Base-by-base conservation (phyloP, 2,797 vertebrate genomes). In the Helarctos malayanus region DNA sequence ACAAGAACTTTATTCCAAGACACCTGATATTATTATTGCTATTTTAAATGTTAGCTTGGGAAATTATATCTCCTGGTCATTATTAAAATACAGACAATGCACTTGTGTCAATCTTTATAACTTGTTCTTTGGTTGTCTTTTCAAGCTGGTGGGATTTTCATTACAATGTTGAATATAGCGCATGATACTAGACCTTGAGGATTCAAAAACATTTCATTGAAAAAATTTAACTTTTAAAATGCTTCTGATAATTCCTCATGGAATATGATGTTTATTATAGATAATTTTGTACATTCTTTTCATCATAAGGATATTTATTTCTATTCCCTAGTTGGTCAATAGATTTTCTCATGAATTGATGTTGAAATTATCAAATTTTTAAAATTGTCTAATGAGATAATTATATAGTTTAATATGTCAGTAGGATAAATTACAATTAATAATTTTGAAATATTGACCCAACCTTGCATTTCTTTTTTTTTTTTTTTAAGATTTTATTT, bases 161-260 rank as follows among this genome's bases (percentile, higher is more conserved):
- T 54, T 56, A 45, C 1, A 27, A 11, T 69, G 27, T 52, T 59
- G 0, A 73, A 47, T 29, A 56, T 12, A 69, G 78, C 19, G 38
- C 7, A 59, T 7, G 23, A 78, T 59, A 25, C 9, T 47, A 3
- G 11, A 45, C 12, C 54, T 79, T 47, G 78, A 21, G 86, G 49
- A 59, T 29, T 79, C 82, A 76, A 29, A 87, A 73, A 54, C 4
- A 41, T 49, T 90, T 75, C 84, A 68, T 59, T 63, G n/a, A 84
- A 83, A 69, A 94, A 91, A 23, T 18, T 38, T 65, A 65, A 56
- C n/a, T 76, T 82, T 87, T 38, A 78, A 94, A 91, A 21, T 57
- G 19, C 3, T 89, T 92, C 79, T 61, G 7, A 12, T 38, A 79
- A n/a, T 75, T 78, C 25, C 15, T 9, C 12, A 35, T 80, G 71